These are phyloP conservation scores for Drosophila quinaria DNA, from an alignment of 2,888 invertebrate species.

Conservation along the genomic window DNA sequence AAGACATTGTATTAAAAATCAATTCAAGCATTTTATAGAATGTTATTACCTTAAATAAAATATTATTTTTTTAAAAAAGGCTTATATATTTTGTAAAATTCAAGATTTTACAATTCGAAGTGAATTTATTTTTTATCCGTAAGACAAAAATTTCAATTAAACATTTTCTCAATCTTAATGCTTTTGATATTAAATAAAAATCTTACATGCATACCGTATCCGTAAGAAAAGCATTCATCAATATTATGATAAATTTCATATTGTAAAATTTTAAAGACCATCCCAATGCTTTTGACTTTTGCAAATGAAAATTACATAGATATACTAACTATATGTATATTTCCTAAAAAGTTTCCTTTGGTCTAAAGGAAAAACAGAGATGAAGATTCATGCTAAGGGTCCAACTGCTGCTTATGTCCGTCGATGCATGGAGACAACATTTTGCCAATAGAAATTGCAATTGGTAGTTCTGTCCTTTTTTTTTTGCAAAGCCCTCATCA, in stretches of 20 bases:
- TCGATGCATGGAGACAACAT: slow-evolving; percentile 29
- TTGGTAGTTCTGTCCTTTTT: slow-evolving; percentile 27
- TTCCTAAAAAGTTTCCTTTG: not conserved
- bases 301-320: not conserved
- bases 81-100: no score
- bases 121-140: not conserved
- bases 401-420: slow-evolving; percentile 17
- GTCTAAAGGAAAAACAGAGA: not conserved
- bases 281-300: not conserved
- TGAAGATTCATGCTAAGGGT: slow-evolving; percentile 10
- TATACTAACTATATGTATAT: not conserved
- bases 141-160: no score
- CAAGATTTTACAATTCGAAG: not conserved
- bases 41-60: no score
- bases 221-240: slow-evolving; percentile 4
- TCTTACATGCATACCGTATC: no score
- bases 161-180: no score
- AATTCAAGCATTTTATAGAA: no score
- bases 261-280: not conserved
- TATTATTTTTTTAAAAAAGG: no score
- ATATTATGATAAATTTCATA: not conserved
- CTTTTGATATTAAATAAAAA: no score
- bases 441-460: slow-evolving; percentile 23
- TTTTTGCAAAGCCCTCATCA: slow-evolving; percentile 39
- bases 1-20: no score